phyloP scores from a whole-genome alignment of 2,888 invertebrate genomes.

The Mechanitis mazaeus region DNA sequence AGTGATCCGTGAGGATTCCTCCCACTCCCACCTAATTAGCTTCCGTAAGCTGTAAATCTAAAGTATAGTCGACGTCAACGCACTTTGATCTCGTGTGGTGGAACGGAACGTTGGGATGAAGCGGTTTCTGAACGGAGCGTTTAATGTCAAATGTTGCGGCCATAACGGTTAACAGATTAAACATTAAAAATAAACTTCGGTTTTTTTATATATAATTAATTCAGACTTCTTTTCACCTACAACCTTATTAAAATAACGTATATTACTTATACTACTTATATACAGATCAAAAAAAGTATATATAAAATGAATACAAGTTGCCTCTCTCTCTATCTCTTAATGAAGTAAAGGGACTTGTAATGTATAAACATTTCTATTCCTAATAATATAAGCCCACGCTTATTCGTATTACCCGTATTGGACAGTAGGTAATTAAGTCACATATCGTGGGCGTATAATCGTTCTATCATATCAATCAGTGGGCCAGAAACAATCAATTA shows the following conservation, averaged over 20 bases:
- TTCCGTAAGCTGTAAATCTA: slow-evolving; percentile 72
- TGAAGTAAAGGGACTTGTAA: background rate
- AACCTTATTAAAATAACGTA: no score
- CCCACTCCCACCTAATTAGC: slow-evolving; percentile 64
- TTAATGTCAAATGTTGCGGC: slow-evolving; percentile 66
- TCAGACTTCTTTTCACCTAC: no score
- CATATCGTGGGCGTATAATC: slow-evolving; percentile 45
- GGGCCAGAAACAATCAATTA: slow-evolving; percentile 71
- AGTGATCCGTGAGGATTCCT: slow-evolving; percentile 50
- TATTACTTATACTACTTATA: no score
- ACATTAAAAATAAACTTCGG: slow-evolving; percentile 3
- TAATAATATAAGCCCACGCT: background rate
- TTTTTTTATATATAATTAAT: background rate
- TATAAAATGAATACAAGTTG: no score
- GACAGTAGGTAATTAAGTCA: slow-evolving; percentile 30
- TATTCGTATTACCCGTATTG: background rate
- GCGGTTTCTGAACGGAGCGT: slow-evolving; percentile 63
- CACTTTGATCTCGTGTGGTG: slow-evolving; percentile 66
- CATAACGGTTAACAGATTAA: slow-evolving; percentile 39
- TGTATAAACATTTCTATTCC: background rate
- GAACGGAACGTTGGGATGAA: slow-evolving; percentile 51
- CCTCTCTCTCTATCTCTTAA: no score
- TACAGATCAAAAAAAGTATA: no score
- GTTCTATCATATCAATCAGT: slow-evolving; percentile 65
- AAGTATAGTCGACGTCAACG: slow-evolving; percentile 59